A percentile compares a stretch with the other conserved stretches of the same genome.
These are phyloP conservation scores for Tachyglossus aculeatus DNA, from an alignment of 2,797 vertebrate genomes.

Conservation along the genomic window DNA sequence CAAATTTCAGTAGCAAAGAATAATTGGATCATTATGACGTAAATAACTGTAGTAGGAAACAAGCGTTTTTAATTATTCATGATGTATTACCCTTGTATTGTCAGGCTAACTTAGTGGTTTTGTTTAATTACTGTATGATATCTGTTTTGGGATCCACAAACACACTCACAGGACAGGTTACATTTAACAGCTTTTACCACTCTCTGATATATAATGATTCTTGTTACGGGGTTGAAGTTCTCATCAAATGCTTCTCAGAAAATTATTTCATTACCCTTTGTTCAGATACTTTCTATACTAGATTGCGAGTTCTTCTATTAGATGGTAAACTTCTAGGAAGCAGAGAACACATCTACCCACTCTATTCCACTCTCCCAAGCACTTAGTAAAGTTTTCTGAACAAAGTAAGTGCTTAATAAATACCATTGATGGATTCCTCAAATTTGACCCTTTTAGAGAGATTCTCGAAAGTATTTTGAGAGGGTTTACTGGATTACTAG, in stretches of 20 bases:
- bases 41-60: conserved; percentile 19
- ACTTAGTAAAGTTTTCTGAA: too few relatives aligned
- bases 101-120: conserved; percentile 18
- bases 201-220: not conserved
- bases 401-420: too few relatives aligned
- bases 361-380: too few relatives aligned
- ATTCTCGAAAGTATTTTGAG: too few relatives aligned
- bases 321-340: too few relatives aligned
- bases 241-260: not conserved
- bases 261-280: not conserved
- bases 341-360: too few relatives aligned
- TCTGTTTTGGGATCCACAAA: not conserved
- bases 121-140: conserved; percentile 13
- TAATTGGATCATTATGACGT: conserved; percentile 43
- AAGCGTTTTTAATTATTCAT: conserved; percentile 34
- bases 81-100: conserved; percentile 15
- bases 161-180: not conserved
- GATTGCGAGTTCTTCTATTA: too few relatives aligned
- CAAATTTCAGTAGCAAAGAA: conserved; percentile 35
- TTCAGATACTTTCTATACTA: too few relatives aligned
- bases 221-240: not conserved
- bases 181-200: not conserved
- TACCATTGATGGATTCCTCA: too few relatives aligned
- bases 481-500: too few relatives aligned
- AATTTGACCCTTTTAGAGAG: too few relatives aligned